Evolutionary conservation across 1,140 invertebrate genomes (phyloP).

Genomic region (Drosophila kikkawai): DNA sequence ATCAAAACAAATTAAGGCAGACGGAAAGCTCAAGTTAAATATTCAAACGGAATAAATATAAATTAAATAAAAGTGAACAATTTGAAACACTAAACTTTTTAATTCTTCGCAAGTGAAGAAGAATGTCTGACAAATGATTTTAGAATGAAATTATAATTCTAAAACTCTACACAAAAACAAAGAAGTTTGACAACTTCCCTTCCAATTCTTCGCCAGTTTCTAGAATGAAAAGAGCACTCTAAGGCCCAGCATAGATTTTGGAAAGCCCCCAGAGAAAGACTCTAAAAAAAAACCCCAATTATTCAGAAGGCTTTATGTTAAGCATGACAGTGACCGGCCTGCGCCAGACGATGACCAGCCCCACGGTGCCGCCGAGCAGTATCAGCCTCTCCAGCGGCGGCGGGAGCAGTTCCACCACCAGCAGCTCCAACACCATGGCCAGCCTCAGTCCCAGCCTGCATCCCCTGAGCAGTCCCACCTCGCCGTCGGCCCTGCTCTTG

Average conservation of each 20-base stretch:
- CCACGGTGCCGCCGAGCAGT: conserved; percentile 84
- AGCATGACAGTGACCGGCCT: conserved; percentile 85
- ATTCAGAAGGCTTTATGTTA: conserved; percentile 71
- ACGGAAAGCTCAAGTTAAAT: conserved; percentile 34
- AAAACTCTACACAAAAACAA: background rate
- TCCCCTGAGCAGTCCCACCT: conserved; percentile 73
- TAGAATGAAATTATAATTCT: background rate
- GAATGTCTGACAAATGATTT: background rate
- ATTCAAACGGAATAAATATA: conserved; percentile 7
- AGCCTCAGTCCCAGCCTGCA: conserved; percentile 47
- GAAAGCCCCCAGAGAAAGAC: background rate
- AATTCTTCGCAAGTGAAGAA: background rate
- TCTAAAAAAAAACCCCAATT: conserved; percentile 10
- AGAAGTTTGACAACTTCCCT: background rate
- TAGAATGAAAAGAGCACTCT: conserved; percentile 3
- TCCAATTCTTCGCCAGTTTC: background rate
- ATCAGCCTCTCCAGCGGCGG: conserved; percentile 59
- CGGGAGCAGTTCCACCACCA: conserved; percentile 45
- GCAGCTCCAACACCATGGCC: conserved; percentile 38
- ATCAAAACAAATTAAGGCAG: conserved; percentile 75
- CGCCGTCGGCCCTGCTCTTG: conserved; percentile 86
- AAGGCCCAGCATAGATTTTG: background rate
- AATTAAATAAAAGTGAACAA: conserved; percentile 8
- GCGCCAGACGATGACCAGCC: conserved; percentile 85
- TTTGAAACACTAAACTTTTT: background rate